Evolutionary conservation across 1,140 invertebrate species (phyloP), one percentile per base, ranked within the genome.

Genomic region (Drosophila bocqueti): DNA sequence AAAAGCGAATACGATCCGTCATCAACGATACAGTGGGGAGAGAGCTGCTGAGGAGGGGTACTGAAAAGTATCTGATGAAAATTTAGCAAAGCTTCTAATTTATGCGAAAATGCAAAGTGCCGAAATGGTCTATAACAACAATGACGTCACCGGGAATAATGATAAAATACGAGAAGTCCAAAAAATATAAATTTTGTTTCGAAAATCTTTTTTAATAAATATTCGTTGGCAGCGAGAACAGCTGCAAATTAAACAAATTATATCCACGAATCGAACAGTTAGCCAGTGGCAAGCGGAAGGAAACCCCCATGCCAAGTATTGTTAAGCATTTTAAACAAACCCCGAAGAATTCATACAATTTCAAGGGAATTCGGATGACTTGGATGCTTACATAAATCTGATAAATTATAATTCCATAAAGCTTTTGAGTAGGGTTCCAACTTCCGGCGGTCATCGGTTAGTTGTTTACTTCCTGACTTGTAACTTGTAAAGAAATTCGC

Each of bases 1-100:
- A 76, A 76, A 76, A 76, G 54, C 62, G 72, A 76, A 76, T 38
- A 59, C 73, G 72, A 76, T 76, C 74, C 74, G 74, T 76, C 74
- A 76, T 76, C 74, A 76, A 58, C 62, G 2, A 36, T 74, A 34
- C 18, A 5, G 24, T 1, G 11, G 18, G 18, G 15, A 11, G 36
- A 50, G 9, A 10, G 13, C 9, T 6, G 7, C 26, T 29, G 16
- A 16, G 29, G 38, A 24, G 36, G n/a, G n/a, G n/a, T 21, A 40
- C n/a, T 34, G 69, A 34, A 38, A 43, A 73, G 69, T 73, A 61
- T 61, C 69, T 73, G 67, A 60, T 72, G 67, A 73, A 73, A 73
- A 72, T 73, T 55, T 43, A 50, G 31, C 67, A 52, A 9, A 52
- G 47, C n/a, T 43, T 72, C 18, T 31, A 73, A 60, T 73, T 73